phyloP scores from a whole-genome alignment of 2,113 vertebrate species.

The Anthoscopus minutus region DNA sequence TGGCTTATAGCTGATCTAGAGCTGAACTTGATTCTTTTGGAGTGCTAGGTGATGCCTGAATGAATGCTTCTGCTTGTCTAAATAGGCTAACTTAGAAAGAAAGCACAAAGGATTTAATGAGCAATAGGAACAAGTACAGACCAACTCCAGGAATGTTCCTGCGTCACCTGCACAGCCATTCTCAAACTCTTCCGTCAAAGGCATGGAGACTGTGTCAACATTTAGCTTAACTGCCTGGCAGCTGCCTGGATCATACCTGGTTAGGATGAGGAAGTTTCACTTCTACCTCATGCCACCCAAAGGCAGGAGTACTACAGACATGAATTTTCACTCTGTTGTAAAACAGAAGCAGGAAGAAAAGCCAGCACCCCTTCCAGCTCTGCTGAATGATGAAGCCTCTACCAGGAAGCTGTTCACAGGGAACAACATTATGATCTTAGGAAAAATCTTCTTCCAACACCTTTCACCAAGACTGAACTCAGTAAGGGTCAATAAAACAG shows the following conservation, averaged over 20 bases:
- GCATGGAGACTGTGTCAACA: neutral
- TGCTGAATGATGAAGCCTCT: neutral
- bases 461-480: neutral
- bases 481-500: neutral
- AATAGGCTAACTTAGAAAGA: neutral
- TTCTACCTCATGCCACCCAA: neutral
- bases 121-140: neutral
- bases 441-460: neutral
- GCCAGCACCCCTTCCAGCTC: neutral
- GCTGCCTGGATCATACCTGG: neutral
- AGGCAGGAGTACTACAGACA: neutral
- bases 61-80: neutral
- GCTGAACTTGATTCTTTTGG: neutral
- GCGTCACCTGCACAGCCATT: neutral
- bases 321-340: neutral
- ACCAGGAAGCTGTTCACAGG: neutral
- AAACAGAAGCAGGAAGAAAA: neutral
- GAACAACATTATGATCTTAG: neutral
- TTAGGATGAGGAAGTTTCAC: neutral
- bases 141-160: neutral
- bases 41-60: neutral
- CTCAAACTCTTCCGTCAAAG: neutral
- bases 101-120: neutral
- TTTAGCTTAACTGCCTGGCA: neutral
- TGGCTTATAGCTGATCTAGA: neutral